These are phyloP conservation scores for Opisthocomus hoazin DNA, from an alignment of 2,113 vertebrate species.

Conservation along the genomic window DNA sequence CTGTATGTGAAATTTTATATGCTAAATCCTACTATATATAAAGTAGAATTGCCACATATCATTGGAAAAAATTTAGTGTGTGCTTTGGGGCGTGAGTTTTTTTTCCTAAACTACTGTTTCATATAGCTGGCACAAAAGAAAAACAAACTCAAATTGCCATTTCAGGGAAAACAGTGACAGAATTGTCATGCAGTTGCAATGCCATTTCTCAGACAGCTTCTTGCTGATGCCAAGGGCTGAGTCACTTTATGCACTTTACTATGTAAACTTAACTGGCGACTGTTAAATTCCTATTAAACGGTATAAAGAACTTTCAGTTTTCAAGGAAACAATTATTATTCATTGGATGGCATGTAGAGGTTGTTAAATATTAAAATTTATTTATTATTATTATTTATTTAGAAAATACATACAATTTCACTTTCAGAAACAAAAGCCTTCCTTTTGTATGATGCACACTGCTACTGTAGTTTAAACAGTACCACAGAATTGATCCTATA, in stretches of 20 bases:
- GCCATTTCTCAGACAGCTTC: background rate
- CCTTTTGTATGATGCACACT: background rate
- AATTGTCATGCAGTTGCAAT: background rate
- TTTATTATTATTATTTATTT: background rate
- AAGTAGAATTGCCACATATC: background rate
- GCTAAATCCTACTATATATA: background rate
- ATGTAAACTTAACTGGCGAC: background rate
- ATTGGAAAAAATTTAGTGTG: background rate
- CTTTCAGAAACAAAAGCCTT: background rate
- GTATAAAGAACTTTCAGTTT: background rate
- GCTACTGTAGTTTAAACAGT: background rate
- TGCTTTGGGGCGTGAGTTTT: accelerated
- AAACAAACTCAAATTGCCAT: background rate
- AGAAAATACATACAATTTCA: background rate
- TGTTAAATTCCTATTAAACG: background rate
- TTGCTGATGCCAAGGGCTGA: background rate
- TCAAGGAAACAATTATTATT: background rate
- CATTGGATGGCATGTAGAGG: background rate
- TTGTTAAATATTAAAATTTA: background rate
- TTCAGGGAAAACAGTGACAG: background rate
- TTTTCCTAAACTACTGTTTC: background rate
- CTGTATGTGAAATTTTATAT: background rate
- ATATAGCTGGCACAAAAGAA: background rate
- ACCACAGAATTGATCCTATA: background rate
- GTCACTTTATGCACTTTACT: background rate